Evolutionary conservation across 2,797 vertebrate genomes (phyloP).

Genomic region (Decapterus maruadsi): DNA sequence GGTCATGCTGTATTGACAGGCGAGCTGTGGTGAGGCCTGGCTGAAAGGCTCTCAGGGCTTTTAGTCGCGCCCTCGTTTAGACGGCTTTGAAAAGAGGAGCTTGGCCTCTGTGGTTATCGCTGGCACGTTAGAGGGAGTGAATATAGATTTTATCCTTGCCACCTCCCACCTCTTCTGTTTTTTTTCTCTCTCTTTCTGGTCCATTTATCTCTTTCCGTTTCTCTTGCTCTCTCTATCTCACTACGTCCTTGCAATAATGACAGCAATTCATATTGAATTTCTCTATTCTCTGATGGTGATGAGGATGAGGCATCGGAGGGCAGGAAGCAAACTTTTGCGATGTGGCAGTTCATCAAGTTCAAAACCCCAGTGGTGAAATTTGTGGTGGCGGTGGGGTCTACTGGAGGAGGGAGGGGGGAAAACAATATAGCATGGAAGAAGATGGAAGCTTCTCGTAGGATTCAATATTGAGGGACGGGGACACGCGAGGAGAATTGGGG

Average conservation of each 20-base stretch:
- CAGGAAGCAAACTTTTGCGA: slow-evolving; percentile 65
- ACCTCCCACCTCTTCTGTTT: slow-evolving; percentile 55
- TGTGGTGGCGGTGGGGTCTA: slow-evolving; percentile 30
- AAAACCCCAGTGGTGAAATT: slow-evolving; percentile 43
- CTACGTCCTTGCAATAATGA: slow-evolving; percentile 76
- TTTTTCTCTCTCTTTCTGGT: slow-evolving; percentile 51
- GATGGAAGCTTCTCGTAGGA: slow-evolving; percentile 29
- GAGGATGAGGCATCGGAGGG: slow-evolving; percentile 61
- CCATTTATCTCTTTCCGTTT: slow-evolving; percentile 69
- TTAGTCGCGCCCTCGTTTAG: slow-evolving; percentile 73
- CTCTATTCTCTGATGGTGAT: slow-evolving; percentile 73
- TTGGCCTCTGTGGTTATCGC: slow-evolving; percentile 76
- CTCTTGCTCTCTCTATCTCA: slow-evolving; percentile 43
- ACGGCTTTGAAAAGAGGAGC: slow-evolving; percentile 76
- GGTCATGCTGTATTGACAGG: slow-evolving; percentile 72
- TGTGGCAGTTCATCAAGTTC: slow-evolving; percentile 68
- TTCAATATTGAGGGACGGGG: slow-evolving; percentile 34
- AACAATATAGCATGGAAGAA: slow-evolving; percentile 18
- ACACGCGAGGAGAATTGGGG: not conserved
- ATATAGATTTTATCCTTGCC: slow-evolving; percentile 82
- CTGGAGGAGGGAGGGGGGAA: slow-evolving; percentile 6
- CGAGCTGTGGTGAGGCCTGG: slow-evolving; percentile 44
- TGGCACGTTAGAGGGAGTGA: slow-evolving; percentile 70
- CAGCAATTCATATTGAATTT: slow-evolving; percentile 82
- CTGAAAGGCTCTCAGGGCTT: slow-evolving; percentile 75